Evolutionary conservation across 2,888 invertebrate species (phyloP), one percentile per base, ranked within the genome.

Genomic region (Caenorhabditis macrosperma): DNA sequence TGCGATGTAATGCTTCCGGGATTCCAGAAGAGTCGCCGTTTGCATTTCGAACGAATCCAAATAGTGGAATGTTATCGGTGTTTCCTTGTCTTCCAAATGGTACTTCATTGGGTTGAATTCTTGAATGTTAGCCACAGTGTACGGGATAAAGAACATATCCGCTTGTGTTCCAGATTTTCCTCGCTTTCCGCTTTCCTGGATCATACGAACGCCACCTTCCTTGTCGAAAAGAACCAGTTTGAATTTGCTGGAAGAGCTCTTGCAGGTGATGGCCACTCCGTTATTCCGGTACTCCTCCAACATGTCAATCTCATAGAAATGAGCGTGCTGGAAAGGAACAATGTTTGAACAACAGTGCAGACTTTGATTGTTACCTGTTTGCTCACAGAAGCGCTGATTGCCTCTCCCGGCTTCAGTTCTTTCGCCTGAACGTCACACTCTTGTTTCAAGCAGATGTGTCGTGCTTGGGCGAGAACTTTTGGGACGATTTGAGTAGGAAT

Each of bases 141-240:
- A 89, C 15, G 91, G 90, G 20, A 91, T 88, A 72, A 91, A 91
- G 77, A 85, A 91, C 85, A 91, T 84, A 46, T 91, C 90, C 20
- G 91, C 91, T 38, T 85, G 82, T 0, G 90, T 90, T 22, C 77
- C 81, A 12, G 81, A 66, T 64, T 89, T 90, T 22, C 79, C 82
- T 50, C 80, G 83, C 78, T 86, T 90, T 71, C 85, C 88, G 20
- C 87, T 86, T 68, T 90, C 90, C 80, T 86, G 87, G 26, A 90
- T 90, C 72, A 87, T 74, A 12, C 90, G 76, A 10, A 91, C 91
- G n/a, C 88, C 89, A 33, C 90, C 90, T 74, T 91, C 90, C 55
- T 80, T 86, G 71, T 90, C 91, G 82, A 90, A 90, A 3, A 90
- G 79, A 3, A 90, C 88, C 30, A 90, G 83, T 71, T 90, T 90